Percentiles rank a stretch among this genome's conserved stretches.
These are phyloP conservation scores for Andrena haemorrhoa DNA, from an alignment of 2,888 invertebrate species.

Conservation along the genomic window DNA sequence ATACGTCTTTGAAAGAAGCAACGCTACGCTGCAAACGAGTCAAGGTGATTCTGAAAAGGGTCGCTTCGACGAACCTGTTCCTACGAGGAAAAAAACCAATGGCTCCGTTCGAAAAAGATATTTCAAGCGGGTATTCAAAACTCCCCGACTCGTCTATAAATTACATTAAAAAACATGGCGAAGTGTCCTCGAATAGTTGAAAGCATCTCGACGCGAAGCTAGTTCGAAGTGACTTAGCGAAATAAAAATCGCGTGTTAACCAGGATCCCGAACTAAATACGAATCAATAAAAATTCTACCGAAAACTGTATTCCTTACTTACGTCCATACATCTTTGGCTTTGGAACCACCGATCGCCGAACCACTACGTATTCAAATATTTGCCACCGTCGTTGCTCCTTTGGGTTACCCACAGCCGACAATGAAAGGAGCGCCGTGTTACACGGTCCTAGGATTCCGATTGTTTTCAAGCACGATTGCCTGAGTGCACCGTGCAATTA, in stretches of 20 bases:
- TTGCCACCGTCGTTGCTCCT: background rate
- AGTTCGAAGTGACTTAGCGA: too few species aligned
- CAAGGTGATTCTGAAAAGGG: conserved; percentile 19
- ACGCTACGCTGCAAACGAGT: conserved; percentile 9
- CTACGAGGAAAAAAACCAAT: background rate
- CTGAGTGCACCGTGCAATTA: conserved; percentile 44
- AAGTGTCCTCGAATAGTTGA: background rate
- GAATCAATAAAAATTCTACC: too few species aligned
- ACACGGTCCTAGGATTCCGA: background rate
- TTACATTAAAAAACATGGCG: background rate
- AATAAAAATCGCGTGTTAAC: too few species aligned
- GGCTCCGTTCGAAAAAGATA: background rate
- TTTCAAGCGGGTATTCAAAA: conserved; percentile 4
- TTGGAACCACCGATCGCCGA: background rate
- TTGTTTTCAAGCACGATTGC: conserved; percentile 2
- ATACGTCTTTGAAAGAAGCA: background rate
- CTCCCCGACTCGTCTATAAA: background rate
- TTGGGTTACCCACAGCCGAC: background rate
- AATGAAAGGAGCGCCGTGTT: conserved; percentile 10
- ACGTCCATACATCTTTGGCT: too few species aligned
- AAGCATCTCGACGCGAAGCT: too few species aligned
- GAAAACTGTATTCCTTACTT: too few species aligned
- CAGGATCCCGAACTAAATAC: too few species aligned
- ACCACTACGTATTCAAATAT: background rate
- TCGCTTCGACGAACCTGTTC: conserved; percentile 10